Evolutionary conservation across 2,113 vertebrate genomes (phyloP).

Genomic region (Strigops habroptila): DNA sequence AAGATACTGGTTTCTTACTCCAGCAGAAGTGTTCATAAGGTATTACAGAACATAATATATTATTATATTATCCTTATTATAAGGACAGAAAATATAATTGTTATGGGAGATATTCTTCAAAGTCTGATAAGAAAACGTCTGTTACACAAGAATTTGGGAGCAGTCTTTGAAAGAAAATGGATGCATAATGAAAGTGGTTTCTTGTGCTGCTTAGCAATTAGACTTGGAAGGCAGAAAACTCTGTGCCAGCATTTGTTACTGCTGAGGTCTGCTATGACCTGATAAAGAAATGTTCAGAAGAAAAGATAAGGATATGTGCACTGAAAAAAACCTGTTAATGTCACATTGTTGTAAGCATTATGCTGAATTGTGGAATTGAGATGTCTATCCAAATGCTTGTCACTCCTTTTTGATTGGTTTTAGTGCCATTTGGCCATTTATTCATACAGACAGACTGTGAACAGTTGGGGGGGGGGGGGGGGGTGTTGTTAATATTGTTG

Average conservation of each 20-base stretch:
- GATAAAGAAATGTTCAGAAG: slow-evolving; percentile 20
- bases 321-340: background rate
- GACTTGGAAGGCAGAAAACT: background rate
- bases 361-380: background rate
- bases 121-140: background rate
- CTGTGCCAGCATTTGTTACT: background rate
- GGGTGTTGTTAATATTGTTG: background rate
- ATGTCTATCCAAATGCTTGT: background rate
- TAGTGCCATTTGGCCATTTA: background rate
- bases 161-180: background rate
- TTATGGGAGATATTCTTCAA: background rate
- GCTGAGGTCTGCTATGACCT: background rate
- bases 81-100: background rate
- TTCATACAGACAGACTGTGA: background rate
- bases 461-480: background rate
- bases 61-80: background rate
- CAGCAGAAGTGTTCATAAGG: background rate
- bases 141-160: background rate
- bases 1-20: background rate
- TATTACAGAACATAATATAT: background rate
- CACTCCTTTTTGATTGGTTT: background rate
- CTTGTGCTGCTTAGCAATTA: background rate
- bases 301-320: background rate
- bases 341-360: background rate
- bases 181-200: background rate